Conservation (phyloP, 1,140 invertebrate species). For the Euborellia annulipes region DNA sequence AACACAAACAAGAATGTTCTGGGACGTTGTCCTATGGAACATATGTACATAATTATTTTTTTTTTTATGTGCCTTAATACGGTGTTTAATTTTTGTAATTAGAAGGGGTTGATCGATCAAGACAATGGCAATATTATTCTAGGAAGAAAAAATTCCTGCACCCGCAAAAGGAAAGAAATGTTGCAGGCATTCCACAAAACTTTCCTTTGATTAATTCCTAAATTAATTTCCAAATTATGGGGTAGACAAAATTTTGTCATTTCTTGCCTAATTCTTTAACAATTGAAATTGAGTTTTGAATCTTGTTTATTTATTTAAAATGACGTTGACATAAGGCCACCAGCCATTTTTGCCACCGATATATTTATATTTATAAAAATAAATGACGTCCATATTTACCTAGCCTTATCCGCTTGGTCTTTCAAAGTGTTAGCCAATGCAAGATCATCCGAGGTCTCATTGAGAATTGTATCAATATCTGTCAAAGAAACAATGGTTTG, state of each 20-base stretch:
- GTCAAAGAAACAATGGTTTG: slow-evolving; percentile 69
- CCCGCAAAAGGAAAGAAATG: too few species aligned
- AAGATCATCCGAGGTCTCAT: slow-evolving; percentile 65
- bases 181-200: too few species aligned
- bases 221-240: background rate
- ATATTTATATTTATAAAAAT: background rate
- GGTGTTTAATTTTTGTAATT: too few species aligned
- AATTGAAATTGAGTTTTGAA: background rate
- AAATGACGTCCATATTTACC: slow-evolving; percentile 31
- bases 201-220: background rate
- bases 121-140: too few species aligned
- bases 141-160: too few species aligned
- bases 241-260: background rate
- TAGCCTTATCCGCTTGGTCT: slow-evolving; percentile 54
- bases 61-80: too few species aligned
- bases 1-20: too few species aligned
- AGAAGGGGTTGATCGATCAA: too few species aligned
- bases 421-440: slow-evolving; percentile 57
- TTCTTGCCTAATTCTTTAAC: background rate
- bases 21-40: too few species aligned
- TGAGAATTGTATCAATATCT: slow-evolving; percentile 78
- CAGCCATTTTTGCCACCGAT: too few species aligned
- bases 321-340: background rate
- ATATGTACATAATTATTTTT: too few species aligned
- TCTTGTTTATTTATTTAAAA: background rate